Evolutionary conservation across 2,113 vertebrate genomes (phyloP).

Genomic region (Cricetomys ansorgei): DNA sequence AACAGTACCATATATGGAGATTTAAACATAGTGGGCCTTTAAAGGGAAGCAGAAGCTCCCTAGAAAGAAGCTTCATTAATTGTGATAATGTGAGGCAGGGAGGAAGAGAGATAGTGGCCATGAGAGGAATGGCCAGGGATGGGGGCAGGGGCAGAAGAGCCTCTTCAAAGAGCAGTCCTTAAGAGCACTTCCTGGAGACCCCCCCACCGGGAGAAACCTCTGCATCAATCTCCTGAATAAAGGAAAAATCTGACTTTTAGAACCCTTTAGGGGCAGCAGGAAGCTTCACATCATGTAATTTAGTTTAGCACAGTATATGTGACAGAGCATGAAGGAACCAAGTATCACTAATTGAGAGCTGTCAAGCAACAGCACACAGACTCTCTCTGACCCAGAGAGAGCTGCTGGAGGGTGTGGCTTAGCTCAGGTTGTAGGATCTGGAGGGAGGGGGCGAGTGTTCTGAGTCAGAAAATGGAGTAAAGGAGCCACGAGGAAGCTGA

Average conservation of each 20-base stretch:
- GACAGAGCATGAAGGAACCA: neutral
- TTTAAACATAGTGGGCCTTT: neutral
- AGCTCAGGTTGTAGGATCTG: no score
- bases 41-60: neutral
- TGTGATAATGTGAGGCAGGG: neutral
- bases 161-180: no score
- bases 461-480: neutral
- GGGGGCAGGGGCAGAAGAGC: neutral
- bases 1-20: rapidly evolving
- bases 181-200: no score
- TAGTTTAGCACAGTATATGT: no score
- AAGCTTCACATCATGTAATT: neutral
- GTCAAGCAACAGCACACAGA: neutral
- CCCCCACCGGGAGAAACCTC: no score
- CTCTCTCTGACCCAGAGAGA: neutral
- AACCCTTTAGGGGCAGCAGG: neutral
- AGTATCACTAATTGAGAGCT: neutral
- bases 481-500: neutral
- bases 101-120: neutral
- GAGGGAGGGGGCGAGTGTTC: neutral
- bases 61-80: no score
- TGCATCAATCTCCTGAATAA: neutral
- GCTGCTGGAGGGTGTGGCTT: neutral
- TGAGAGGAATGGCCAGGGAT: neutral
- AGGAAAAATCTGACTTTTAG: no score